These are phyloP conservation scores for Eucera pruinosa DNA, from an alignment of 2,888 invertebrate genomes.

Conservation along the genomic window DNA sequence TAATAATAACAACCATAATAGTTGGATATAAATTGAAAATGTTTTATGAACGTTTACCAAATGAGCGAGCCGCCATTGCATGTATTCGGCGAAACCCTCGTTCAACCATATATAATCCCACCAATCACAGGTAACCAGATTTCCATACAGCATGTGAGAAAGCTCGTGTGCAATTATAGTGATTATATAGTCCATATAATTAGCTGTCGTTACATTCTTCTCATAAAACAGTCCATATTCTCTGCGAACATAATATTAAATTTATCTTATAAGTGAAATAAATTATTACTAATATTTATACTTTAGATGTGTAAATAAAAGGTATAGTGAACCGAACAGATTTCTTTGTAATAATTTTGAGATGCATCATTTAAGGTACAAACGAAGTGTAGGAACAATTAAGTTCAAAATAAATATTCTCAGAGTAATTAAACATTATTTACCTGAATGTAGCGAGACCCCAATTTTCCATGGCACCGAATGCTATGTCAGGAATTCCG, in stretches of 20 bases:
- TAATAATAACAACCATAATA: too few species aligned
- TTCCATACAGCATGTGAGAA: slow-evolving; percentile 92
- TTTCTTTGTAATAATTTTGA: too few species aligned
- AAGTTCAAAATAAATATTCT: neutral
- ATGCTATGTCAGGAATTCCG: slow-evolving; percentile 92
- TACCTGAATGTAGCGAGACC: slow-evolving; percentile 90
- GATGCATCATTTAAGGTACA: too few species aligned
- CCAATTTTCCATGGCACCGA: slow-evolving; percentile 97
- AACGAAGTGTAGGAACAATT: too few species aligned
- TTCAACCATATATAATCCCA: slow-evolving; percentile 91
- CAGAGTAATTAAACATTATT: slow-evolving; percentile 22
- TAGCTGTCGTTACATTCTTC: slow-evolving; percentile 58
- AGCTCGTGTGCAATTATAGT: slow-evolving; percentile 88
- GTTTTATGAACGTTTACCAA: slow-evolving; percentile 60
- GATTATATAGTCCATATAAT: slow-evolving; percentile 85
- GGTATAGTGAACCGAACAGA: too few species aligned
- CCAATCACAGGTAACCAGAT: slow-evolving; percentile 89
- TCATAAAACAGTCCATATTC: slow-evolving; percentile 76
- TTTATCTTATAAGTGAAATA: neutral
- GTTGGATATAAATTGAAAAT: too few species aligned
- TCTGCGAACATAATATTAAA: slow-evolving; percentile 57
- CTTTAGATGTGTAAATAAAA: too few species aligned
- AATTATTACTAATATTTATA: too few species aligned
- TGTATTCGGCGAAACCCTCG: slow-evolving; percentile 89
- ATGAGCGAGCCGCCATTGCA: slow-evolving; percentile 82